Base-by-base conservation (phyloP, 2,888 invertebrate species). In the Drosophila bunnanda region DNA sequence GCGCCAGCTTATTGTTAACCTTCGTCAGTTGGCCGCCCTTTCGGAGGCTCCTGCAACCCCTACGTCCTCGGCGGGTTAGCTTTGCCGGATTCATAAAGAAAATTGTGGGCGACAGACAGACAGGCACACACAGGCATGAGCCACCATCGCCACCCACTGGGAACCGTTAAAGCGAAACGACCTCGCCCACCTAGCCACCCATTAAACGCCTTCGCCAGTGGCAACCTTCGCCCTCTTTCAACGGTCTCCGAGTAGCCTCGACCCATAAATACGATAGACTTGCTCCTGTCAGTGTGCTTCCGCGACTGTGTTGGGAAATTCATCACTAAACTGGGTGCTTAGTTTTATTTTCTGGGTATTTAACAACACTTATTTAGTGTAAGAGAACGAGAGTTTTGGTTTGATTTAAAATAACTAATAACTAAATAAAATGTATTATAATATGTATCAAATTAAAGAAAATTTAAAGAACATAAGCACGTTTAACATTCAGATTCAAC, bases 231-330 rank as follows among this genome's bases (percentile, higher is more conserved):
- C 65, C 58, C 70, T 65, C 71, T 68, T 72, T 55, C 60, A 78
- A 75, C 78, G 59, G 76, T 68, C 72, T 72, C 59, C 64, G 64
- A 75, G 72, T 76, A 85, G 88, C 85, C 85, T 85, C 85, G 85
- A 85, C 85, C 85, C 89, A 89, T 89, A 89, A 85, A 85, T 82
- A 78, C 68, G 68, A 75, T 36, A 70, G 65, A 59, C 61, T 64
- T 65, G 52, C 70, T 50, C 48, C 53, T 64, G n/a, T 34, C 15
- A 32, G 50, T 74, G 57, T 41, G 50, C 25, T 25, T 32, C 12
- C 7, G 48, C 22, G 15, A 9, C 17, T 20, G 39, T 48, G 38
- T 50, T 25, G n/a, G 25, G 13, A 38, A 25, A 39, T 39, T 39
- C n/a, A 39, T 25, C 36, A 30, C 39, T 22, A 13, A 50, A 20